Base-by-base conservation (phyloP, 2,797 vertebrate genomes). In the Gymnodraco acuticeps region DNA sequence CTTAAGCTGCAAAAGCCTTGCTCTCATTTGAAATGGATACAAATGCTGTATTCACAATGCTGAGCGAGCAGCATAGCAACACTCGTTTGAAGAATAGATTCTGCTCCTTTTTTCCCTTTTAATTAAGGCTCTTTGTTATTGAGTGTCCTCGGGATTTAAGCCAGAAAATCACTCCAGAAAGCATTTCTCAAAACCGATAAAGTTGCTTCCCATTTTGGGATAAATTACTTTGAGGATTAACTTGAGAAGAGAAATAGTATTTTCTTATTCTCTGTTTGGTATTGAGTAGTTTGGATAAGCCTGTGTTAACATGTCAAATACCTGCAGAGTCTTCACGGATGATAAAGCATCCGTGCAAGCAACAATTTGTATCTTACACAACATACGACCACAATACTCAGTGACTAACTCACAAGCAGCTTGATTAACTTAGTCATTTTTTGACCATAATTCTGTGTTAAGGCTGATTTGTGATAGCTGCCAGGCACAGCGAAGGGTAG, bases 251-350 rank as follows among this genome's bases (percentile, higher is more conserved):
- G 43, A 67, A 71, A 75, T 23, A 8, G 4, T 55, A 10, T 52
- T 67, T 16, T 64, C n/a, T 47, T 61, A 20, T 55, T 56, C 9
- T 5, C 17, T 27, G 42, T 74, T 73, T 64, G 15, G 11, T 52
- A 70, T 50, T 47, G 27, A 47, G 13, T 13, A 33, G 31, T 65
- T 67, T 47, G 54, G 20, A 45, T 74, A 13, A n/a, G 13, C n/a
- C n/a, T 50, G 38, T 59, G 42, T 84, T 77, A 76, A 60, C 45
- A 5, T 41, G 64, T 64, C 46, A 9, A 68, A 73, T 65, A n/a
- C 61, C 54, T 51, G 16, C 10, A 3, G 13, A 43, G 23, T 61
- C 50, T 65, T 70, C 41, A 69, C 23, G 74, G 64, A 17, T 51
- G 19, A 80, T 63, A 10, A 16, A 13, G 17, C 68, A 38, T 20